Conservation (phyloP, 2,888 invertebrate genomes). For the Drosophila mulleri region DNA sequence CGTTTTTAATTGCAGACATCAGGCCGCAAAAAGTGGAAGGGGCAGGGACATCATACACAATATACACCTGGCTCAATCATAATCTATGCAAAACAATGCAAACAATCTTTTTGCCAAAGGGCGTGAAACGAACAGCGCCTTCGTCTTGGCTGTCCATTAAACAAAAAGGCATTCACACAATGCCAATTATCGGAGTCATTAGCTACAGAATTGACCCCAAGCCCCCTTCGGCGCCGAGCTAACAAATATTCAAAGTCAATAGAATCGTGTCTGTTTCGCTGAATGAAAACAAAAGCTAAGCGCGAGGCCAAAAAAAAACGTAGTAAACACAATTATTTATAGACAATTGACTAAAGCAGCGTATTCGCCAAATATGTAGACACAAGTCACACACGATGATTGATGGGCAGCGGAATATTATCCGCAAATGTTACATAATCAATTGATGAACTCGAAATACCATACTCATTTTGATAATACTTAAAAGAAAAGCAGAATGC, state of each 20-base stretch:
- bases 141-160: constrained; percentile 45
- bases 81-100: constrained; percentile 53
- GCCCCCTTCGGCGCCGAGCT: constrained; percentile 44
- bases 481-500: neutral
- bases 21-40: neutral
- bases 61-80: constrained; percentile 67
- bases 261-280: constrained; percentile 35
- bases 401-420: neutral
- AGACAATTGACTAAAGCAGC: constrained; percentile 22
- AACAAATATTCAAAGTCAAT: constrained; percentile 62
- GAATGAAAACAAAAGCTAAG: constrained; percentile 16
- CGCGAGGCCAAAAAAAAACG: constrained; percentile 44
- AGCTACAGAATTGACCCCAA: constrained; percentile 58
- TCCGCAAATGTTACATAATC: neutral
- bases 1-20: constrained; percentile 67
- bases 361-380: neutral
- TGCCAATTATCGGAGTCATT: constrained; percentile 77
- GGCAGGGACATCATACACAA: neutral
- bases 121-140: constrained; percentile 36
- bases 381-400: constrained; percentile 2
- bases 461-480: neutral
- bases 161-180: constrained; percentile 68
- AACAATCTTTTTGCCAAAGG: constrained; percentile 17
- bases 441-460: neutral
- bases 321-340: constrained; percentile 36